These are phyloP conservation scores for Bembecia ichneumoniformis DNA, from an alignment of 2,888 invertebrate species.

Conservation along the genomic window DNA sequence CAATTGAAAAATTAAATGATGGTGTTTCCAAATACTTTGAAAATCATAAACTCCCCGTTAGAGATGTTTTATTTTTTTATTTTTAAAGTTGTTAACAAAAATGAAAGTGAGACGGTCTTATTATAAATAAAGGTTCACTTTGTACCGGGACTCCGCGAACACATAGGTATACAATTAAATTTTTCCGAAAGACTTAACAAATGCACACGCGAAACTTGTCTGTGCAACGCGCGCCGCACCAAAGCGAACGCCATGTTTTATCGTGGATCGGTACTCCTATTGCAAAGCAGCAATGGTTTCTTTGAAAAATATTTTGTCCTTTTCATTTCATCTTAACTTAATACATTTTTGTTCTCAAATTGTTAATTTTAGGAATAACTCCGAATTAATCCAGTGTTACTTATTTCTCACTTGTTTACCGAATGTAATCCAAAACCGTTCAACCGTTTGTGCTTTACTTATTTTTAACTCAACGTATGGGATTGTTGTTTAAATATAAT, in stretches of 20 bases:
- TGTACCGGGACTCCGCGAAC: not conserved
- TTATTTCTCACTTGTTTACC: no score
- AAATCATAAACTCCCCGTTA: not conserved
- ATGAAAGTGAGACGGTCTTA: not conserved
- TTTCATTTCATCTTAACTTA: no score
- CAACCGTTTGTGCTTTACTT: no score
- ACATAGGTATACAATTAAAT: slow-evolving; percentile 22
- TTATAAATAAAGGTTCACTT: not conserved
- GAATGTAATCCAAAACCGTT: no score
- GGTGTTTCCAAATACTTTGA: slow-evolving; percentile 8
- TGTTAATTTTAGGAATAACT: no score
- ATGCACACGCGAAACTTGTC: slow-evolving; percentile 7
- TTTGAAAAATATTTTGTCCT: no score
- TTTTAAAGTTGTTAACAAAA: not conserved
- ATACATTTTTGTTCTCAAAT: no score
- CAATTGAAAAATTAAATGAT: slow-evolving; percentile 26
- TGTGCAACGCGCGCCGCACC: not conserved
- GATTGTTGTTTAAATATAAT: no score
- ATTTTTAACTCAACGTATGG: no score
- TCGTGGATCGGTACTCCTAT: not conserved
- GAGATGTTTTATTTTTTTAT: not conserved
- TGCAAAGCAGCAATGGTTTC: no score
- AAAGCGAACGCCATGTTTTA: not conserved
- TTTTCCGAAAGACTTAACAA: slow-evolving; percentile 19
- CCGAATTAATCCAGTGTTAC: no score